Conservation (phyloP, 2,888 invertebrate genomes). For the Dryocosmus kuriphilus region DNA sequence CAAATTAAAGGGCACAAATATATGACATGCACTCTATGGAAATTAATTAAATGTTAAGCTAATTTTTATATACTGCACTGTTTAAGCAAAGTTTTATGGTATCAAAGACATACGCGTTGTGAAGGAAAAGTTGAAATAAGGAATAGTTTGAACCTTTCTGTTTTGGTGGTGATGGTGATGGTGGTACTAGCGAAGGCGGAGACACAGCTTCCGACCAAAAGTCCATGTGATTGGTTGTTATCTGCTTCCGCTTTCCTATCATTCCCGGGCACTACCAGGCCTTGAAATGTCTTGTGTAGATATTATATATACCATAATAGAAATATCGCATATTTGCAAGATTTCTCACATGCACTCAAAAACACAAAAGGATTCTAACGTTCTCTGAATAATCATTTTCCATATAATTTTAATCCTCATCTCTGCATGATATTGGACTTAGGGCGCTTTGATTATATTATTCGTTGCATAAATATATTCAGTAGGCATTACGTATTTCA, state of each 20-base stretch:
- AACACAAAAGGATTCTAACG: background rate
- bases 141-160: slow-evolving; percentile 52
- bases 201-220: slow-evolving; percentile 71
- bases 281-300: slow-evolving; percentile 63
- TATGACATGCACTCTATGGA: background rate
- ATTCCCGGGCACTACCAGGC: slow-evolving; percentile 65
- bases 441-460: too few relatives aligned
- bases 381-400: too few relatives aligned
- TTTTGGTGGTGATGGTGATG: slow-evolving; percentile 47
- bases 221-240: slow-evolving; percentile 70
- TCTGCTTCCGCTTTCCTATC: slow-evolving; percentile 72
- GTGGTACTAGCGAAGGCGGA: slow-evolving; percentile 65
- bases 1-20: slow-evolving; percentile 46
- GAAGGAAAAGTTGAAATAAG: slow-evolving; percentile 50
- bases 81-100: background rate
- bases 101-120: slow-evolving; percentile 44
- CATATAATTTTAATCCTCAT: too few relatives aligned
- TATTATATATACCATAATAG: slow-evolving; percentile 4
- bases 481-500: background rate
- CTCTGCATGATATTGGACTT: too few relatives aligned
- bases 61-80: background rate
- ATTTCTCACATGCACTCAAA: background rate
- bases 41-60: background rate
- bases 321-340: background rate
- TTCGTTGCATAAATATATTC: too few relatives aligned